Percentiles rank a stretch among this genome's conserved stretches.
phyloP scores from a whole-genome alignment of 2,113 vertebrate species.

The Notiomystis cincta region DNA sequence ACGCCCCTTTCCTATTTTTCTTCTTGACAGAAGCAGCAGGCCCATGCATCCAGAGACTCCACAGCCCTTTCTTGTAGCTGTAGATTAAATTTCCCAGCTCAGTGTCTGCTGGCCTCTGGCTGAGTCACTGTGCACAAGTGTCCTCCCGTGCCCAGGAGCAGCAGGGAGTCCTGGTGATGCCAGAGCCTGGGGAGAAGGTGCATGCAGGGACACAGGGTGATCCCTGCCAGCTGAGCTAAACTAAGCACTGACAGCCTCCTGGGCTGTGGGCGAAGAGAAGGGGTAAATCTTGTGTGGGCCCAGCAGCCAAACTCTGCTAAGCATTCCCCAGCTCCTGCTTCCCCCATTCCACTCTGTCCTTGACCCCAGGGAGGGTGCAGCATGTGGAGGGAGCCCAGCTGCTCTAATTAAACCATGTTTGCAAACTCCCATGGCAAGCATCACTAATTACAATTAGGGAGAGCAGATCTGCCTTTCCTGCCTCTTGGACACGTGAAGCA shows the following conservation, averaged over 20 bases:
- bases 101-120: background rate
- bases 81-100: slow-evolving; percentile 33
- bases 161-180: background rate
- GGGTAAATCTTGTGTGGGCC: background rate
- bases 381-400: background rate
- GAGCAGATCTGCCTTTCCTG: slow-evolving; percentile 1
- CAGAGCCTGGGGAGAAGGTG: background rate
- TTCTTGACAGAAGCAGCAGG: slow-evolving; percentile 39
- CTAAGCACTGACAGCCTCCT: background rate
- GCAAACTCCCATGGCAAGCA: slow-evolving; percentile 52
- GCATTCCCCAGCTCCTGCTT: background rate
- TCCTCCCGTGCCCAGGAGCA: background rate
- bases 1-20: slow-evolving; percentile 40
- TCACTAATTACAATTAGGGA: slow-evolving; percentile 52
- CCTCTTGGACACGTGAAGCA: background rate
- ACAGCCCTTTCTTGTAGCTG: background rate
- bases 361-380: background rate
- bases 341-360: background rate
- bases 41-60: slow-evolving; percentile 9
- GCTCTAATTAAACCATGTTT: slow-evolving; percentile 57
- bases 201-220: rapidly evolving
- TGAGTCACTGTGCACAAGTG: background rate
- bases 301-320: background rate
- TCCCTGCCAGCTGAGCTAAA: background rate
- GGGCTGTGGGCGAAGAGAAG: background rate